A percentile compares a stretch with the other conserved stretches of the same genome.
These are phyloP conservation scores for Noctua pronuba DNA, from an alignment of 2,888 invertebrate genomes.

Conservation along the genomic window DNA sequence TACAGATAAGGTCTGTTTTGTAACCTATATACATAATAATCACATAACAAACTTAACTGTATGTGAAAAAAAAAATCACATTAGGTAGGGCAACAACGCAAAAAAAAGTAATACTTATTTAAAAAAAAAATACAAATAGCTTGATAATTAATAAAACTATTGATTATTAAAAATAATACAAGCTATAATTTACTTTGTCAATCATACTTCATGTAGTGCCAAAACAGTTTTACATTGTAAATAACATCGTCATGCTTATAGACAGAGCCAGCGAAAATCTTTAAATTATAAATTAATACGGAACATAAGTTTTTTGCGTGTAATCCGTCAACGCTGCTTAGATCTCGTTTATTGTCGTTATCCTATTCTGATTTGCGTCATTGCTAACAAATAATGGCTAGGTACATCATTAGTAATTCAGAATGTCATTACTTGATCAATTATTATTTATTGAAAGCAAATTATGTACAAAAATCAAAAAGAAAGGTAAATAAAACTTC, in stretches of 20 bases:
- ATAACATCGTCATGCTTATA: background rate
- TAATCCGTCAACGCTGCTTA: constrained; percentile 1
- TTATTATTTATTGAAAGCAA: constrained; percentile 32
- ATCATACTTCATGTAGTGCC: background rate
- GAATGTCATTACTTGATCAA: constrained; percentile 14
- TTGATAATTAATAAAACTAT: background rate
- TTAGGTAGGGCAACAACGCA: constrained; percentile 38
- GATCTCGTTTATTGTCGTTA: constrained; percentile 7
- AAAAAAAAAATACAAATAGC: background rate
- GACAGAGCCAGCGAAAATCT: background rate
- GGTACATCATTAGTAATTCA: constrained; percentile 25
- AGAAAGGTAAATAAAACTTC: constrained; percentile 7
- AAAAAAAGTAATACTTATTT: background rate
- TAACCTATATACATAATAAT: constrained; percentile 34
- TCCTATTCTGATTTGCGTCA: constrained; percentile 30
- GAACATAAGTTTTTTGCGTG: background rate
- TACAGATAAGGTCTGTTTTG: constrained; percentile 35
- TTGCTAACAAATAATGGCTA: constrained; percentile 23
- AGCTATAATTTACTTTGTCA: background rate
- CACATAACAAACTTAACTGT: constrained; percentile 27
- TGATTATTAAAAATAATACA: background rate
- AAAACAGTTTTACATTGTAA: background rate
- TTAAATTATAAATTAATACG: background rate
- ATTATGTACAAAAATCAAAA: constrained; percentile 10
- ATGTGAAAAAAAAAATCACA: constrained; percentile 14